These are phyloP conservation scores for Apostichopus japonicus DNA, from an alignment of 35 echinoderm and acorn worm genomes.

Conservation along the genomic window DNA sequence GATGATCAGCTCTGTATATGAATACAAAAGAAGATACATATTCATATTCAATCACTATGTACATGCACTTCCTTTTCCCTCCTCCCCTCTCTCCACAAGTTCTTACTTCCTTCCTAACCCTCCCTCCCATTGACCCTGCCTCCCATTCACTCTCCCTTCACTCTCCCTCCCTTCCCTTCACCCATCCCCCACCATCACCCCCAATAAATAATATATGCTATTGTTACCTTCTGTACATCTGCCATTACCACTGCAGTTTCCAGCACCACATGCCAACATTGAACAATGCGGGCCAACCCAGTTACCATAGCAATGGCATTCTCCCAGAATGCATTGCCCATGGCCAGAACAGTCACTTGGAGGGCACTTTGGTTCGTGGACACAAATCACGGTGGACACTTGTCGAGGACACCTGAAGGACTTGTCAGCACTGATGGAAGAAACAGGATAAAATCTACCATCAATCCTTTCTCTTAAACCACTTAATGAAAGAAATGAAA, in stretches of 20 bases:
- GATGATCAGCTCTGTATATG: no score
- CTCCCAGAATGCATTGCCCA: slow-evolving; percentile 84
- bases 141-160: no score
- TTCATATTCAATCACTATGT: no score
- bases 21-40: no score
- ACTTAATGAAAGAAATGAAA: no score
- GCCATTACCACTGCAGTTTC: slow-evolving; percentile 26
- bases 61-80: no score
- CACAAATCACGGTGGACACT: slow-evolving; percentile 91
- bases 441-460: not conserved
- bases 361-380: slow-evolving; percentile 83
- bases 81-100: no score
- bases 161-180: no score
- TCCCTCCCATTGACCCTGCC: no score
- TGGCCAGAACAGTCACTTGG: slow-evolving; percentile 84
- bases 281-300: slow-evolving; percentile 75
- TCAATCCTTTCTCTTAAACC: not conserved
- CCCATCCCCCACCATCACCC: no score
- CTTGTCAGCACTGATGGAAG: not conserved
- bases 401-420: slow-evolving; percentile 73
- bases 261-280: slow-evolving; percentile 64
- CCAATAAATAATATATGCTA: no score
- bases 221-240: slow-evolving; percentile 15
- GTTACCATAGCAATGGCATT: slow-evolving; percentile 87
- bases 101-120: no score